phyloP scores from a whole-genome alignment of 2,797 vertebrate species.

The Gymnodraco acuticeps region DNA sequence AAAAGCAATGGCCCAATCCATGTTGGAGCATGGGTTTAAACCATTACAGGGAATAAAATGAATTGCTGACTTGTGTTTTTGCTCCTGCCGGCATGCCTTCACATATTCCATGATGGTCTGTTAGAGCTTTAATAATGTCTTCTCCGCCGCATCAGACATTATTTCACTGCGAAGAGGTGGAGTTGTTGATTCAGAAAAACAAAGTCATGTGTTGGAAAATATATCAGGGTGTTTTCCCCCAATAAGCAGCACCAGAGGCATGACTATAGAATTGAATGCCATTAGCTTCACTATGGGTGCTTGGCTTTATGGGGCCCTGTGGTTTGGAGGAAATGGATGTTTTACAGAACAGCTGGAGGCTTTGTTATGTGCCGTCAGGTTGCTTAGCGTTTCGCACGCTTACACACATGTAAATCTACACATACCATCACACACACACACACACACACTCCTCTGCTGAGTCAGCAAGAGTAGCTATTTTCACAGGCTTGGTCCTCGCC shows the following conservation, averaged over 20 bases:
- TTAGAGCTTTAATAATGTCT: conserved; percentile 42
- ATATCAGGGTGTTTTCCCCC: conserved; percentile 75
- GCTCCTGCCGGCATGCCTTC: conserved; percentile 17
- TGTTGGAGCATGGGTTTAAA: conserved; percentile 39
- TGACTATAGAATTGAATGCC: conserved; percentile 57
- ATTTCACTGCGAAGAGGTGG: conserved; percentile 54
- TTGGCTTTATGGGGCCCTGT: conserved; percentile 78
- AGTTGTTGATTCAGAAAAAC: conserved; percentile 72
- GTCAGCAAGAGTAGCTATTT: conserved; percentile 78
- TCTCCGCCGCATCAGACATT: conserved; percentile 46
- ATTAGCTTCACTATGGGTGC: conserved; percentile 68
- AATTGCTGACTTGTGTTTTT: conserved; percentile 36
- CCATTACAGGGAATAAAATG: conserved; percentile 1
- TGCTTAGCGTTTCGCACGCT: conserved; percentile 67
- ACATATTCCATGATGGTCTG: conserved; percentile 44
- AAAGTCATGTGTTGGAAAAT: conserved; percentile 75
- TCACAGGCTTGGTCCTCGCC: conserved; percentile 67
- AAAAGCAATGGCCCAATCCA: conserved; percentile 40
- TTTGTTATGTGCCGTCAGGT: conserved; percentile 75
- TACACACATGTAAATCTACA: conserved; percentile 36
- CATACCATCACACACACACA: conserved; percentile 30
- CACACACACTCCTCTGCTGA: conserved; percentile 61
- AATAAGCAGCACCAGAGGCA: conserved; percentile 67
- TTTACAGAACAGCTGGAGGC: conserved; percentile 75
- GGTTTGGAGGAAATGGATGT: conserved; percentile 76